These are phyloP conservation scores for Paraescarpia echinospica DNA, from an alignment of 1,140 invertebrate genomes.

Conservation along the genomic window DNA sequence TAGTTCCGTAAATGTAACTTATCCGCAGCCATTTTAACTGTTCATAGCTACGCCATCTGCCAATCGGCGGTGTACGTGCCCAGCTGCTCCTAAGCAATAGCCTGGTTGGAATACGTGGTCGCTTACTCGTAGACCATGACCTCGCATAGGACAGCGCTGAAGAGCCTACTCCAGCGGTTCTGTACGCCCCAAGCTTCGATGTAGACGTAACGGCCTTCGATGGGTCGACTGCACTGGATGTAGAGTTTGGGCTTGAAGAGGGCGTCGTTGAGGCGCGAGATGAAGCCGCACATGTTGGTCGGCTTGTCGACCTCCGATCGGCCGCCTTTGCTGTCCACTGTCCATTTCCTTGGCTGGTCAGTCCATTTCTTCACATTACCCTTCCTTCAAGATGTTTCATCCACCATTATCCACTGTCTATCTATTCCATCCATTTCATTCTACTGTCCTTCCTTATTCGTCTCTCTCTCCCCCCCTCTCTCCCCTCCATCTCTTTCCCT, in stretches of 20 bases:
- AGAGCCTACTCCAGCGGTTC: constrained; percentile 62
- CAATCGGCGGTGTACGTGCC: background rate
- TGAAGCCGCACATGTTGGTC: constrained; percentile 60
- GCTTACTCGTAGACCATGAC: constrained; percentile 61
- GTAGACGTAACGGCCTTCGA: constrained; percentile 63
- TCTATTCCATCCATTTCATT: no score
- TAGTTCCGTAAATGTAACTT: background rate
- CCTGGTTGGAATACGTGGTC: constrained; percentile 55
- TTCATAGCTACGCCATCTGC: background rate
- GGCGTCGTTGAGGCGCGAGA: constrained; percentile 62
- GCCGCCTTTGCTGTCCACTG: constrained; percentile 59
- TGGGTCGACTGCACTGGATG: constrained; percentile 59
- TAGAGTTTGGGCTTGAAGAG: constrained; percentile 60
- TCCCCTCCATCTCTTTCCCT: no score
- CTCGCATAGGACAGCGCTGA: constrained; percentile 64
- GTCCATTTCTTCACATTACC: no score
- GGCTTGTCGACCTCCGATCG: constrained; percentile 42
- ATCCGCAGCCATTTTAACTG: background rate
- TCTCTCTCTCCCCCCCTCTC: no score
- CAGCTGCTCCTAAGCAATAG: background rate
- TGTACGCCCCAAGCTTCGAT: constrained; percentile 62
- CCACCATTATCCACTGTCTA: no score
- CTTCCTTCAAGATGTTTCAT: no score
- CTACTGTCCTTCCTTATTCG: no score
- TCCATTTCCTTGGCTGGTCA: no score